These are phyloP conservation scores for Julus scandinavius DNA, from an alignment of 2,888 invertebrate species.

Conservation along the genomic window DNA sequence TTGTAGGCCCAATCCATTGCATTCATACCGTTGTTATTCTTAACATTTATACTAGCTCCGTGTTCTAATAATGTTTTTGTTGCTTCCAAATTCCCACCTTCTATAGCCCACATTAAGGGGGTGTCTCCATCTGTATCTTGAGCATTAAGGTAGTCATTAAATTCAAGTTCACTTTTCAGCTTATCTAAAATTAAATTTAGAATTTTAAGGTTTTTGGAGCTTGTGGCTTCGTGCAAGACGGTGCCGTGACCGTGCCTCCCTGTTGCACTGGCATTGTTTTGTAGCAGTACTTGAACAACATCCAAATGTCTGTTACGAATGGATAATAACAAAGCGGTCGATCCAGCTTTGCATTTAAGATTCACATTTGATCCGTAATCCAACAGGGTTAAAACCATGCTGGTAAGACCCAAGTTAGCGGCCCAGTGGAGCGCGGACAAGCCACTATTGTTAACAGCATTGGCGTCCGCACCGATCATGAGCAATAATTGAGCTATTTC, in stretches of 20 bases:
- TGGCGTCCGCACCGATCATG: conserved; percentile 71
- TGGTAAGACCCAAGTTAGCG: conserved; percentile 74
- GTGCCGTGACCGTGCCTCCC: no score
- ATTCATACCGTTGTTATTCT: conserved; percentile 6
- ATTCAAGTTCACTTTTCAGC: conserved; percentile 66
- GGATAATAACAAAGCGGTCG: conserved; percentile 3
- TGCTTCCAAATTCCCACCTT: conserved; percentile 33
- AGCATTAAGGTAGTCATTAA: conserved; percentile 57
- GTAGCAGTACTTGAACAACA: background rate
- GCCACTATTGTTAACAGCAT: conserved; percentile 62
- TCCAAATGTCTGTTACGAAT: background rate
- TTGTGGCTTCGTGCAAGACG: conserved; percentile 20
- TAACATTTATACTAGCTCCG: background rate
- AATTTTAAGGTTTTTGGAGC: background rate
- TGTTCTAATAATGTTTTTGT: background rate
- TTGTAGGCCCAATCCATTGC: conserved; percentile 42
- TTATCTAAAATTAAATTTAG: background rate
- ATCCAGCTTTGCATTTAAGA: conserved; percentile 72
- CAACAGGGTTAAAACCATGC: conserved; percentile 74
- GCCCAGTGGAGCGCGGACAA: conserved; percentile 66
- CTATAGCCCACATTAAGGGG: background rate
- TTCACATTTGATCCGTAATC: conserved; percentile 75
- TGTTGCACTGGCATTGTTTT: background rate
- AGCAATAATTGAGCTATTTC: background rate
- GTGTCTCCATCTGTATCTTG: conserved; percentile 37